Base-by-base conservation (phyloP, 2,113 vertebrate species). In the Reinhardtius hippoglossoides region DNA sequence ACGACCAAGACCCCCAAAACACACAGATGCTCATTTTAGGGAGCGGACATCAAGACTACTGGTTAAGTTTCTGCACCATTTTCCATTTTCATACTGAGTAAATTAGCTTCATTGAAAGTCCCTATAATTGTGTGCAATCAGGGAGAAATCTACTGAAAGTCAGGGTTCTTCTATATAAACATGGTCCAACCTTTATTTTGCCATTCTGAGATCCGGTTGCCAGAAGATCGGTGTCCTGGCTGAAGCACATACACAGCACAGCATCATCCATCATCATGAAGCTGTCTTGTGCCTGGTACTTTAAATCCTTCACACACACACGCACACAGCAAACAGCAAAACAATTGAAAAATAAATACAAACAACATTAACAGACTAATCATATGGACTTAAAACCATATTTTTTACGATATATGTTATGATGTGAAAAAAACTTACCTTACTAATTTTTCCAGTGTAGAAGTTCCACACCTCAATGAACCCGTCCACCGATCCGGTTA, bases 221-320 rank as follows among this genome's bases (percentile, higher is more conserved):
- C 67, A 99, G 90, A 93, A 98, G 96, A 92, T 99, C 97, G 42
- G 96, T 95, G 46, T 99, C 97, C 83, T 96, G 95, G 14, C 97
- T 99, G 89, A 99, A 99, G 90, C 95, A 96, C 95, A 99, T 96
- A 79, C 97, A 98, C 52, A 98, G 93, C 67, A 99, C 97, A 1
- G 98, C 97, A 75, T 99, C 97, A 57, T 99, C 98, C 98, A 99
- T 99, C 97, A 98, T 98, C 98, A 99, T 99, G 89, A 98, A 99
- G 88, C 98, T 98, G 83, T 99, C 97, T 64, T 99, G 97, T 5
- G 96, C 97, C 87, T 99, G 98, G 86, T 99, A 99, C 77, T 98
- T 98, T 80, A 99, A 90, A 93, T 99, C 98, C 98, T 99, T 83
- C 2, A 61, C n/a, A 66, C 8, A 58, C 14, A 65, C 58, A 70